These are phyloP conservation scores for Chelonia mydas DNA, from an alignment of 2,797 vertebrate genomes.

Conservation along the genomic window DNA sequence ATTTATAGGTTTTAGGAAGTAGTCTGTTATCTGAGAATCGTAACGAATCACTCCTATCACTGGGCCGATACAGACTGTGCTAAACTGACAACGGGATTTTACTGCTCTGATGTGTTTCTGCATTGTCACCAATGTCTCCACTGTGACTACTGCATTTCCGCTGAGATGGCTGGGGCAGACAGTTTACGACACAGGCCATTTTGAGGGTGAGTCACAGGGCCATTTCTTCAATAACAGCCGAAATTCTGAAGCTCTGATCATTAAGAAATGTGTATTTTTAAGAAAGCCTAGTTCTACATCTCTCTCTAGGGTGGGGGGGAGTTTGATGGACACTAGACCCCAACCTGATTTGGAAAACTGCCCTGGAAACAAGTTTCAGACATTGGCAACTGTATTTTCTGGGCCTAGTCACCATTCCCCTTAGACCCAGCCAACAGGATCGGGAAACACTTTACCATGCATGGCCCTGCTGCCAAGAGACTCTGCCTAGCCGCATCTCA, in stretches of 20 bases:
- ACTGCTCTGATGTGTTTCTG: neutral
- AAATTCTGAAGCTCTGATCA: neutral
- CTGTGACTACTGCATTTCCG: neutral
- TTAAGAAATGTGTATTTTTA: neutral
- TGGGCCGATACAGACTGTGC: neutral
- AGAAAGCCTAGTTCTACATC: no score
- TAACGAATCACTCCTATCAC: accelerated
- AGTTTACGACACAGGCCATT: neutral
- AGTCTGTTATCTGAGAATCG: neutral
- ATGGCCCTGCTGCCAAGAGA: neutral
- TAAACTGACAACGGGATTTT: neutral
- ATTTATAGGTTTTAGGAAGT: neutral
- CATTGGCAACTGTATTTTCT: neutral
- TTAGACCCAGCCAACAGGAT: neutral
- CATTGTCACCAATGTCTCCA: neutral
- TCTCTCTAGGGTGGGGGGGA: accelerated
- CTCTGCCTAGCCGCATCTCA: neutral
- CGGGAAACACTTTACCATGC: neutral
- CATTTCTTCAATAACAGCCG: neutral
- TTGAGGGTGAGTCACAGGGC: neutral
- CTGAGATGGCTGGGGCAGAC: neutral
- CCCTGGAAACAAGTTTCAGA: neutral
- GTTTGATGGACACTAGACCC: neutral
- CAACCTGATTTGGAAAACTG: accelerated
- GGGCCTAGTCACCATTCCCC: neutral